A percentile compares a stretch with the other conserved stretches of the same genome.
These are phyloP conservation scores for Tauraco erythrolophus DNA, from an alignment of 2,113 vertebrate genomes.

Conservation along the genomic window DNA sequence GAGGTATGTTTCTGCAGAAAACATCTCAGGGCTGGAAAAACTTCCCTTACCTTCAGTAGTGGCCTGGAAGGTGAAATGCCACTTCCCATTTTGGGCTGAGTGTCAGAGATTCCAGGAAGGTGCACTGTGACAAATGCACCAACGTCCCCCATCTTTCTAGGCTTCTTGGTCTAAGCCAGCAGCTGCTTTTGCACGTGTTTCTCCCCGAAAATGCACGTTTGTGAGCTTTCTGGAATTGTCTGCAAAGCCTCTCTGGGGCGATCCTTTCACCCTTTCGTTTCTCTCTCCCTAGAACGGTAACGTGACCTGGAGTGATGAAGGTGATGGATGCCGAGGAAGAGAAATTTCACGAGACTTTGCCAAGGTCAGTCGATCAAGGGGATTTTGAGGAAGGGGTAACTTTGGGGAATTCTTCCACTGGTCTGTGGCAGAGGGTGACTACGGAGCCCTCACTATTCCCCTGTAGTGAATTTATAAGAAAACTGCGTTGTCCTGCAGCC, in stretches of 20 bases:
- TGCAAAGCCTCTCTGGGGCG: rapidly evolving
- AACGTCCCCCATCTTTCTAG: rapidly evolving
- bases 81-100: neutral
- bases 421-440: neutral
- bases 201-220: neutral
- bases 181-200: neutral
- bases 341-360: slow-evolving; percentile 95
- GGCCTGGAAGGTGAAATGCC: neutral
- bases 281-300: slow-evolving; percentile 79
- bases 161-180: neutral
- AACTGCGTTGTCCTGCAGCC: neutral
- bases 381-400: neutral
- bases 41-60: neutral
- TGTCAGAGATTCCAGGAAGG: neutral
- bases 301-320: slow-evolving; percentile 86
- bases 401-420: neutral
- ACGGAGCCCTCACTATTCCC: rapidly evolving
- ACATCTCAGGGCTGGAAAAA: neutral
- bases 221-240: neutral
- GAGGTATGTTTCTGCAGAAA: neutral
- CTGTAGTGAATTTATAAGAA: neutral
- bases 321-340: slow-evolving; percentile 83
- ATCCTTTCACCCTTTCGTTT: neutral
- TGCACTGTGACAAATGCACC: too few relatives aligned
- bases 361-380: slow-evolving; percentile 78